These are phyloP conservation scores for Myripristis jacobus DNA, from an alignment of 2,797 vertebrate genomes.

Conservation along the genomic window DNA sequence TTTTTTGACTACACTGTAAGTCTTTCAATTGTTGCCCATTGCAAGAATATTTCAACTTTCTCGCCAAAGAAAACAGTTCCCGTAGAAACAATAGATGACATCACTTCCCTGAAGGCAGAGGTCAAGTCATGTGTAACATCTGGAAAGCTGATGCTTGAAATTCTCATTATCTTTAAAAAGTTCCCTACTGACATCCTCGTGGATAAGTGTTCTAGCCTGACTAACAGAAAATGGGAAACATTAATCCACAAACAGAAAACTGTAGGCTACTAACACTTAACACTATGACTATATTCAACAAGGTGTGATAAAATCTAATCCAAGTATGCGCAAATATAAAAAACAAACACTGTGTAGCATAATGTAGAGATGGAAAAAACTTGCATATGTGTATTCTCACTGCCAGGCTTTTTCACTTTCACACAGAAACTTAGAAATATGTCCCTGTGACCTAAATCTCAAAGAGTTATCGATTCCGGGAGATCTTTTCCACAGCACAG, in stretches of 20 bases:
- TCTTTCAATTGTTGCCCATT: slow-evolving; percentile 21
- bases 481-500: slow-evolving; percentile 53
- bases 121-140: slow-evolving; percentile 73
- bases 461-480: slow-evolving; percentile 50
- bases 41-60: slow-evolving; percentile 27
- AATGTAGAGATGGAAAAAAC: slow-evolving; percentile 45
- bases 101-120: slow-evolving; percentile 70
- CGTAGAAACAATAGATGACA: slow-evolving; percentile 74
- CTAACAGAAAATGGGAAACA: slow-evolving; percentile 24
- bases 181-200: slow-evolving; percentile 40
- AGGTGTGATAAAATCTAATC: slow-evolving; percentile 12
- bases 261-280: not conserved
- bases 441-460: slow-evolving; percentile 26
- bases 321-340: slow-evolving; percentile 6
- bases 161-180: slow-evolving; percentile 50
- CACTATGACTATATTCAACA: slow-evolving; percentile 4
- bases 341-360: slow-evolving; percentile 14
- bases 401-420: slow-evolving; percentile 36
- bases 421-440: slow-evolving; percentile 40
- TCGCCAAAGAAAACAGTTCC: slow-evolving; percentile 58
- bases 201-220: slow-evolving; percentile 46
- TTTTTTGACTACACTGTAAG: slow-evolving; percentile 10
- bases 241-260: not conserved
- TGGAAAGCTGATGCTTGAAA: slow-evolving; percentile 70
- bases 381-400: slow-evolving; percentile 24